Evolutionary conservation across 2,888 invertebrate species (phyloP).

Genomic region (Cerastis leucographa): DNA sequence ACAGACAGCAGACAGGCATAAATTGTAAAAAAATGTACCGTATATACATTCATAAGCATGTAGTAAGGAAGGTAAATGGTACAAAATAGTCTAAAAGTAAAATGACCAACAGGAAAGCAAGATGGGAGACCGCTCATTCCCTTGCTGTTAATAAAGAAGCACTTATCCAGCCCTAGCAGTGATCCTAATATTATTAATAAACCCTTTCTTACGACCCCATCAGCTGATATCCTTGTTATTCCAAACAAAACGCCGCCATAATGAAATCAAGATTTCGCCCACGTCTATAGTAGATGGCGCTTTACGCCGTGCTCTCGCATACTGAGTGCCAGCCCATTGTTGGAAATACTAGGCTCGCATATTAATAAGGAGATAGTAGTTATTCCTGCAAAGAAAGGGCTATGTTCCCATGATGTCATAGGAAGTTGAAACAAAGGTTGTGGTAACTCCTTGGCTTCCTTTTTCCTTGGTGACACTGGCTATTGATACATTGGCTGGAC

Average conservation of each 20-base stretch:
- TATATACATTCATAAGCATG: no score
- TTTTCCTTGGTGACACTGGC: conserved; percentile 16
- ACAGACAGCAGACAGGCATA: no score
- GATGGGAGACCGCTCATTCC: neutral
- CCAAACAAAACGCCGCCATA: conserved; percentile 46
- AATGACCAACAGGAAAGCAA: no score
- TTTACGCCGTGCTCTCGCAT: conserved; percentile 71
- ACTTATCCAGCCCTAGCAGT: no score
- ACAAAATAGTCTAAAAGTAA: no score
- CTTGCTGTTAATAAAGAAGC: neutral
- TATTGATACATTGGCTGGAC: neutral
- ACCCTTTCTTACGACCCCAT: conserved; percentile 8
- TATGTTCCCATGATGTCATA: conserved; percentile 77
- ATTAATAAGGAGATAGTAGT: conserved; percentile 77
- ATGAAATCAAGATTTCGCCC: conserved; percentile 75
- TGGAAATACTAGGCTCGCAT: conserved; percentile 73
- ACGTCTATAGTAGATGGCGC: conserved; percentile 72
- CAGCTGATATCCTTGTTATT: conserved; percentile 58
- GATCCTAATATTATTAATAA: neutral
- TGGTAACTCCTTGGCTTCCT: conserved; percentile 39
- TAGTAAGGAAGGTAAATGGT: no score
- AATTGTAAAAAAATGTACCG: no score
- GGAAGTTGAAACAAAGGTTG: conserved; percentile 66
- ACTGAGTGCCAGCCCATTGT: conserved; percentile 78
- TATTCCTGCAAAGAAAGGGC: conserved; percentile 71